Base-by-base conservation (phyloP, 2,888 invertebrate species). In the Drosophila rubida region DNA sequence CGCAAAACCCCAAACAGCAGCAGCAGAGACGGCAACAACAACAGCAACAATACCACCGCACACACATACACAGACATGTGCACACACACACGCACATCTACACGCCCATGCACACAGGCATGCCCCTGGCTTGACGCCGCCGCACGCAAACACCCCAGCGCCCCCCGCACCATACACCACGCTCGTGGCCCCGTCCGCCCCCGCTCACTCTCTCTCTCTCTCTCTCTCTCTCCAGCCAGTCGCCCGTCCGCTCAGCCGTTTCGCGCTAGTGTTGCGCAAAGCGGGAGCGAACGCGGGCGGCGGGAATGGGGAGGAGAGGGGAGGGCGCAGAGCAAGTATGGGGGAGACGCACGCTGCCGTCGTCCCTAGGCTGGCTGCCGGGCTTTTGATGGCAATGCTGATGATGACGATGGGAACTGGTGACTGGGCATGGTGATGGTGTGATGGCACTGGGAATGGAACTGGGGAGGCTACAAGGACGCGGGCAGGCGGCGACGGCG, bases 391-490 rank as follows among this genome's bases (percentile, higher is more conserved):
- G 76, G 53, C 63, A 66, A 69, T 54, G 74, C 60, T 62, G 69
- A 57, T 41, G 55, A 69, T 44, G 55, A 48, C 49, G 66, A 69
- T 67, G 67, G 45, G 35, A 59, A 57, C 77, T 74, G 74, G 58
- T 35, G 72, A 71, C 61, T 73, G 54, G 30, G 80, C 57, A 60
- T 13, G 19, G 37, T 11, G 32, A 32, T 32, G 25, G 25, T 53
- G 73, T 32, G 54, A 58, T n/a, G 19, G 37, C 13, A 11, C 4
- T 32, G 67, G 45, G 42, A 59, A 57, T 13, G 19, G 23, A 6
- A 32, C 11, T 46, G 58, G 55, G 50, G 48, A 60, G 69, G 76
- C 64, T 54, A 68, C 79, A 85, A 87, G 85, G 88, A 81, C 85
- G 82, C 69, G 76, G 65, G 65, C 58, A 58, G 69, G 69, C 72